phyloP scores from a whole-genome alignment of 2,888 invertebrate species.

The Auanema sp. region DNA sequence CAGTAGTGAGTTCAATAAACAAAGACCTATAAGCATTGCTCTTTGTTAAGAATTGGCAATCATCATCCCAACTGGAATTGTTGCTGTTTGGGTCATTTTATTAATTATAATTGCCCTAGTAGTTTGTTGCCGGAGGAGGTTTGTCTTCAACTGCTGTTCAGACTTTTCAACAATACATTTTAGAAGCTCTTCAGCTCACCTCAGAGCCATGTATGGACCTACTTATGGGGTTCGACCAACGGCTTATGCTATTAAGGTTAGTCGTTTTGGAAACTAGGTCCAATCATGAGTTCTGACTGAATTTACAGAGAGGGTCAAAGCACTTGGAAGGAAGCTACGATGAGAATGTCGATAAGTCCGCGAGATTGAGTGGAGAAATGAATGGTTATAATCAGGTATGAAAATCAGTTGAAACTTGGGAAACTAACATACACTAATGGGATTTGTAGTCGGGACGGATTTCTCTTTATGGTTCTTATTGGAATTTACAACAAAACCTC shows the following conservation, averaged over 20 bases:
- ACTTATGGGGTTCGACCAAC: constrained; percentile 59
- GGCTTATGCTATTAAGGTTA: constrained; percentile 30
- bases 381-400: constrained; percentile 29
- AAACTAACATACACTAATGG: background rate
- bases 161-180: background rate
- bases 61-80: constrained; percentile 59
- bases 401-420: background rate
- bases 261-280: constrained; percentile 1
- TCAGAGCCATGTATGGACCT: constrained; percentile 59
- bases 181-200: constrained; percentile 38
- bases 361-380: constrained; percentile 42
- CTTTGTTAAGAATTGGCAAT: constrained; percentile 45
- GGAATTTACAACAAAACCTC: constrained; percentile 50
- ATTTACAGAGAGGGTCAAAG: constrained; percentile 25
- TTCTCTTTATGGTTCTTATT: constrained; percentile 62
- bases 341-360: constrained; percentile 63
- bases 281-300: background rate
- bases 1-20: constrained; percentile 2
- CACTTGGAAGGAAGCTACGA: constrained; percentile 55
- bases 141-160: constrained; percentile 8
- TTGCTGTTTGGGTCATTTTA: constrained; percentile 61
- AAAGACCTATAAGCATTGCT: background rate
- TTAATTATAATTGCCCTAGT: constrained; percentile 57
- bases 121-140: constrained; percentile 56
- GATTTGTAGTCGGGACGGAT: constrained; percentile 52